A percentile compares a stretch with the other conserved stretches of the same genome.
These are phyloP conservation scores for Cinclus cinclus DNA, from an alignment of 2,113 vertebrate species.

Conservation along the genomic window DNA sequence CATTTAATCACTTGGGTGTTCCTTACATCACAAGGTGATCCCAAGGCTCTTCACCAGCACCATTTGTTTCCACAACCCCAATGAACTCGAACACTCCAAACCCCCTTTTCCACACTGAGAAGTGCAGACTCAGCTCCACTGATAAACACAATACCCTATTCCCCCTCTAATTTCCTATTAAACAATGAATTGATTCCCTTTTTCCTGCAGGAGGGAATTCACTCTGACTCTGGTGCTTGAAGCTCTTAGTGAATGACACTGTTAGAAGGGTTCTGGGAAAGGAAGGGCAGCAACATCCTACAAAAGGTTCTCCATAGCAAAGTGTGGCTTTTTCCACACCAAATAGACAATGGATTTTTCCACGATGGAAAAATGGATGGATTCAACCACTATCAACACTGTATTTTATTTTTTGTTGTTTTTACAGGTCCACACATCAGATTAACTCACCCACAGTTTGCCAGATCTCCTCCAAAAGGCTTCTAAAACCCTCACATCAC, in stretches of 20 bases:
- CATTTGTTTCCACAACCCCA: not conserved
- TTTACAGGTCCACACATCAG: not conserved
- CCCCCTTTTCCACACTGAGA: not conserved
- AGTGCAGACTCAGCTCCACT: not conserved
- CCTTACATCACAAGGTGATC: not conserved
- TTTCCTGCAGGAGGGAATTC: not conserved
- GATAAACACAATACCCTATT: not conserved
- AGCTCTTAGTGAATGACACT: not conserved
- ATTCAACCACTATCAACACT: not conserved
- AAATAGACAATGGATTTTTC: not conserved
- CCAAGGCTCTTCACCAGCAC: not conserved
- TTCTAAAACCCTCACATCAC: not conserved
- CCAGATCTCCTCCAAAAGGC: not conserved
- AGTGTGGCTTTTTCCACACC: not conserved
- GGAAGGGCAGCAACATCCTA: not conserved
- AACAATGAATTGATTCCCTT: not conserved
- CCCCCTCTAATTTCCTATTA: not conserved
- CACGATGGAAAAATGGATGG: no score
- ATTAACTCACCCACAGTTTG: not conserved
- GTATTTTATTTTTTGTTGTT: not conserved
- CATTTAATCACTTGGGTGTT: not conserved
- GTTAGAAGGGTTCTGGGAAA: not conserved
- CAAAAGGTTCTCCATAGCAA: not conserved
- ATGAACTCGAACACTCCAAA: not conserved
- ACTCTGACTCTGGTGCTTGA: fast-evolving